Base-by-base conservation (phyloP, 2,888 invertebrate genomes). In the Meteorus cinctellus region DNA sequence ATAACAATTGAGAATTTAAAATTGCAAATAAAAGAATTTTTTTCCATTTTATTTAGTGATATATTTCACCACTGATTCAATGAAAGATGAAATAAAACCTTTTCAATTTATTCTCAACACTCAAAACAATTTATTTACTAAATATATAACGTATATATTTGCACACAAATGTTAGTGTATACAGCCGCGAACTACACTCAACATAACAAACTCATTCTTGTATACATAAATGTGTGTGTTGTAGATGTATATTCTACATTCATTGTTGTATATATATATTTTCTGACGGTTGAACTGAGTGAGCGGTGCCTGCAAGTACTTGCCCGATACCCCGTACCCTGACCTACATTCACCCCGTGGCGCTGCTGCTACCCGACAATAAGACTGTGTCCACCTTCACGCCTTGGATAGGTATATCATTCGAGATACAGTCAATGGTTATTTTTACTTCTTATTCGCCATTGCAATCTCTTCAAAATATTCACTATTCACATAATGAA, bases 341-440 rank as follows among this genome's bases (percentile, higher is more conserved):
- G 86, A 86, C 86, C 86, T 86, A 86, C 85, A 86, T 86, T 85
- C 76, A 84, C 82, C 80, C 78, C 76, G 74, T 73, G 78, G 82
- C 79, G 77, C 79, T 55, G 55, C 55, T 78, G 80, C 70, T 62
- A 70, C 63, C 73, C 69, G 59, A 78, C 74, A 74, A 77, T 77
- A 77, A 78, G 76, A 77, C 65, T 73, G 8, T 55, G 81, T 81
- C 80, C 81, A 80, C 45, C 67, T 66, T 74, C 77, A 79, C 76
- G 72, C 78, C 81, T 55, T 19, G 19, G 55, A 19, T 55, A 19
- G 82, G 82, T 81, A 84, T 82, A 81, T 80, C 80, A 78, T 73
- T 74, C 72, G 75, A 76, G 75, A 77, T 76, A 76, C 63, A 60
- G 60, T 48, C 24, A 27, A 62, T 55, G 19, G 48, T 14, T 48